A percentile compares a stretch with the other conserved stretches of the same genome.
These are phyloP conservation scores for Diadophis punctatus DNA, from an alignment of 2,113 vertebrate species.

Conservation along the genomic window DNA sequence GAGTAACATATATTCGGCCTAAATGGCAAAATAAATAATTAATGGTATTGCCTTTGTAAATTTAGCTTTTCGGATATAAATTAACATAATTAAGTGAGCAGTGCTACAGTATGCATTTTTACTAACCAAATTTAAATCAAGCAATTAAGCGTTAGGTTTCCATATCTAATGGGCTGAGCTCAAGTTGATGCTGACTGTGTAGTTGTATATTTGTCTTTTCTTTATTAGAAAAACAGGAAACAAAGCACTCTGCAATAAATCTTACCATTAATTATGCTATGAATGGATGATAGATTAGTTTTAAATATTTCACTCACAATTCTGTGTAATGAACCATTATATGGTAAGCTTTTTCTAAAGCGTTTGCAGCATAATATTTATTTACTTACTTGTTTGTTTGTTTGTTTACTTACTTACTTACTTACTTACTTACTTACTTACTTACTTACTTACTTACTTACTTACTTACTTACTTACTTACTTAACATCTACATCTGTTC, in stretches of 20 bases:
- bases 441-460: background rate
- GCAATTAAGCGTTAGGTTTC: conserved; percentile 76
- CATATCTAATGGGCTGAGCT: conserved; percentile 62
- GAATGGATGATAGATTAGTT: conserved; percentile 34
- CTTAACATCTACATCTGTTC: background rate
- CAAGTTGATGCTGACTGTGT: conserved; percentile 59
- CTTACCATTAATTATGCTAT: conserved; percentile 65
- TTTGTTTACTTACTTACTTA: background rate
- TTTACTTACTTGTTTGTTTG: too few relatives aligned
- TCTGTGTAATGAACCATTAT: background rate
- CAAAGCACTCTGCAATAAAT: conserved; percentile 52
- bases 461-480: background rate
- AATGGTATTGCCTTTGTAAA: conserved; percentile 80
- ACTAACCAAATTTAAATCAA: conserved; percentile 73
- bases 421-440: background rate
- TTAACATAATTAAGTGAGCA: conserved; percentile 78
- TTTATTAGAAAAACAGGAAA: conserved; percentile 64
- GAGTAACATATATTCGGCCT: conserved; percentile 68
- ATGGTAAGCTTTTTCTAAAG: background rate
- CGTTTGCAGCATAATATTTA: background rate
- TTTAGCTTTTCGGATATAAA: conserved; percentile 78
- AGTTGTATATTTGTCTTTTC: conserved; percentile 65
- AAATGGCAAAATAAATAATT: conserved; percentile 80
- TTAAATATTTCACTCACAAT: conserved; percentile 29
- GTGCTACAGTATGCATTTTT: conserved; percentile 65